Percentiles rank a stretch among this genome's conserved stretches.
These are phyloP conservation scores for Lepidocyrtinus sp. DNA, from an alignment of 2,888 invertebrate genomes.

Conservation along the genomic window DNA sequence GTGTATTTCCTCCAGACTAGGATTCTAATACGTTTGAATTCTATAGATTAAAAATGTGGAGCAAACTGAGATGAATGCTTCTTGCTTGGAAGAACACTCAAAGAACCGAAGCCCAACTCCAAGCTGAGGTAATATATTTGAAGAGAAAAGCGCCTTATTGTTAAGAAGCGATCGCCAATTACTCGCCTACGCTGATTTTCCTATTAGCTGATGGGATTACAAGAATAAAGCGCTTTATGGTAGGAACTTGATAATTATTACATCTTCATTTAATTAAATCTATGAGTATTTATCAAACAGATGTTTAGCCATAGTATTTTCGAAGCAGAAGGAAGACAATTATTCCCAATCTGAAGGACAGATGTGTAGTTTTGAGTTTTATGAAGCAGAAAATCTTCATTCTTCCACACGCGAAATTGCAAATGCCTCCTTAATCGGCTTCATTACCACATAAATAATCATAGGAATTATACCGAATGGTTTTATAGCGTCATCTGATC, in stretches of 20 bases:
- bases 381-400: too few species aligned
- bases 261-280: conserved; percentile 18
- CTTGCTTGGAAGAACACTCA: neutral
- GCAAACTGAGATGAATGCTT: too few species aligned
- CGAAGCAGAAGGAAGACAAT: neutral
- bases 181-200: neutral
- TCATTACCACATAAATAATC: neutral
- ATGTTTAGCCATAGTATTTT: neutral
- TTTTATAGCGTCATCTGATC: too few species aligned
- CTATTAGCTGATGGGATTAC: neutral
- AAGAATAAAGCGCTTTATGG: conserved; percentile 26
- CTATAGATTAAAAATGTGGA: too few species aligned
- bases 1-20: neutral
- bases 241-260: too few species aligned
- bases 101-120: too few species aligned
- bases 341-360: neutral
- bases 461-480: neutral
- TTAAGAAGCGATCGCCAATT: conserved; percentile 13
- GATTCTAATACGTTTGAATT: too few species aligned
- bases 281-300: neutral
- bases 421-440: neutral
- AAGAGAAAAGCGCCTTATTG: too few species aligned
- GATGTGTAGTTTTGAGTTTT: too few species aligned
- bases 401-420: neutral
- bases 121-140: too few species aligned